Percentiles rank a stretch among this genome's conserved stretches.
Evolutionary conservation across 2,113 vertebrate genomes (phyloP).

Genomic region (Gasterosteus aculeatus): DNA sequence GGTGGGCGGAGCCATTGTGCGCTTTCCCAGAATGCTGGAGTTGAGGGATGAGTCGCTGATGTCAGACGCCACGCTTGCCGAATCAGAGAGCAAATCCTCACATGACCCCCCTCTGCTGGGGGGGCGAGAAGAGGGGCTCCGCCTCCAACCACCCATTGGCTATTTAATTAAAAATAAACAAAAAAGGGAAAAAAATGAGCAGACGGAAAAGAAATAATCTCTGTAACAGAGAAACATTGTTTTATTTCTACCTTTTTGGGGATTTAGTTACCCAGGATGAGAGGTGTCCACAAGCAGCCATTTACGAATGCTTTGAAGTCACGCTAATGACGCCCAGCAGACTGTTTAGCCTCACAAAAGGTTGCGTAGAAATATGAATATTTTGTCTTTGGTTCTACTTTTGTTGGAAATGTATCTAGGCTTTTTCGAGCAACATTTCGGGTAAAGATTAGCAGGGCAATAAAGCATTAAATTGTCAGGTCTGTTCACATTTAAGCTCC

Average conservation of each 20-base stretch:
- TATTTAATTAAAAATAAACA: conserved; percentile 11
- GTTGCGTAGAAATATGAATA: background rate
- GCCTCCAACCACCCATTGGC: conserved; percentile 38
- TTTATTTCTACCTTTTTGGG: no score
- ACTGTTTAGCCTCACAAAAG: no score
- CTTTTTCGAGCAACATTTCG: background rate
- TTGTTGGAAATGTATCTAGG: background rate
- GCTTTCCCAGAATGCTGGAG: conserved; percentile 73
- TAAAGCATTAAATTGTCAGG: background rate
- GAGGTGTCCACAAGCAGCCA: background rate
- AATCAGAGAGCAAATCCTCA: conserved; percentile 80
- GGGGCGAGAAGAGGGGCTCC: conserved; percentile 57
- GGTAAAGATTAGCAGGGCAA: background rate
- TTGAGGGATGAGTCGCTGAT: conserved; percentile 76
- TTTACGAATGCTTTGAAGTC: background rate
- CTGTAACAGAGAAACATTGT: no score
- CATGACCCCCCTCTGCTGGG: conserved; percentile 65
- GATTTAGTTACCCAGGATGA: no score
- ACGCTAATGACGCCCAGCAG: background rate
- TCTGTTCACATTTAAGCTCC: background rate
- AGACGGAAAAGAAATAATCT: background rate
- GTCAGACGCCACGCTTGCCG: conserved; percentile 74
- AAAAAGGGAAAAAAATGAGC: accelerated
- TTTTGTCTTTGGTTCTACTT: background rate
- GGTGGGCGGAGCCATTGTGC: conserved; percentile 65